Conservation (phyloP, 2,113 vertebrate genomes). For the Tricholaema leucomelas region DNA sequence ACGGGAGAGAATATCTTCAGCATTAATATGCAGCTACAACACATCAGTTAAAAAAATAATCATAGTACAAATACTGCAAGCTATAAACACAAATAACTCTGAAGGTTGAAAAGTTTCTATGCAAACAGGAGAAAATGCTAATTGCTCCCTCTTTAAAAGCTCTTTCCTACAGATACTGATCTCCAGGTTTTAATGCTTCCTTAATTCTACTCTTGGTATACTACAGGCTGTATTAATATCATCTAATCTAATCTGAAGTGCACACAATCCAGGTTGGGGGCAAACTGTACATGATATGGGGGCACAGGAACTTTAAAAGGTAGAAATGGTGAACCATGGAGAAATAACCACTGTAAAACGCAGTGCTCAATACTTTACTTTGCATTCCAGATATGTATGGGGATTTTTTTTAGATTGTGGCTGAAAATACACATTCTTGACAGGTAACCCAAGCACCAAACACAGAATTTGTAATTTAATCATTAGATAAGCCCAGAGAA, state of each 20-base stretch:
- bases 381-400: neutral
- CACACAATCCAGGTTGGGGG: neutral
- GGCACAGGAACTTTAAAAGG: constrained; percentile 16
- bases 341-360: neutral
- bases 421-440: neutral
- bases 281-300: neutral
- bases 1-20: neutral
- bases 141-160: neutral
- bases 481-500: neutral
- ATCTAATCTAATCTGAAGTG: constrained; percentile 48
- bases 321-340: neutral
- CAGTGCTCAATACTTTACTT: neutral
- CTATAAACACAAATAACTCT: constrained; percentile 44
- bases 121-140: constrained; percentile 47
- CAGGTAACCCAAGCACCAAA: neutral
- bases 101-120: constrained; percentile 24
- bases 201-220: constrained; percentile 31
- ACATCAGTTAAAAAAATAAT: constrained; percentile 3
- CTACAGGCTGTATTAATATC: constrained; percentile 12
- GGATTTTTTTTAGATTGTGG: neutral
- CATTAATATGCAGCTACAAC: neutral
- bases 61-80: neutral
- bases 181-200: constrained; percentile 30
- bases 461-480: neutral
- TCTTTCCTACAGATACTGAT: constrained; percentile 27